A percentile compares a stretch with the other conserved stretches of the same genome.
These are phyloP conservation scores for Epirrhoe alternata DNA, from an alignment of 2,888 invertebrate species.

Conservation along the genomic window DNA sequence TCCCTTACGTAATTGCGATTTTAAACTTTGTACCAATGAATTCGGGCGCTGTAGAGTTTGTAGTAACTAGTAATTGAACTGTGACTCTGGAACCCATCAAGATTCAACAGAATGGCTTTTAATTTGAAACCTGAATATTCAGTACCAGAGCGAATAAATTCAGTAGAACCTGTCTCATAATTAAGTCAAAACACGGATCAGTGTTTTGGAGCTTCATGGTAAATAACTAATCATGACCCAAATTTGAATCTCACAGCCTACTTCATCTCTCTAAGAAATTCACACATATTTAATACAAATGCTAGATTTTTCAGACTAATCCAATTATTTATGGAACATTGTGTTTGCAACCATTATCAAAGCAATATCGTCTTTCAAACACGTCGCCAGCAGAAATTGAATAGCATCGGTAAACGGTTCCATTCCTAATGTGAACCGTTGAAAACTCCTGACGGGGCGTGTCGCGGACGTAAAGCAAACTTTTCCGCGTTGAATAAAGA, in stretches of 20 bases:
- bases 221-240: constrained; percentile 25
- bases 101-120: constrained; percentile 32
- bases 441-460: constrained; percentile 22
- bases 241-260: constrained; percentile 6
- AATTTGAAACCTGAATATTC: constrained; percentile 35
- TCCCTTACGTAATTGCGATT: constrained; percentile 34
- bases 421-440: constrained; percentile 24
- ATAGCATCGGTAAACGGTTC: constrained; percentile 35
- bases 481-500: constrained; percentile 26
- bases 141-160: constrained; percentile 25
- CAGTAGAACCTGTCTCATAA: constrained; percentile 18
- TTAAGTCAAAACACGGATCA: constrained; percentile 25
- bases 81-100: constrained; percentile 23
- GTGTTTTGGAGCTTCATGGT: constrained; percentile 17
- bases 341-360: constrained; percentile 10
- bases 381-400: constrained; percentile 42
- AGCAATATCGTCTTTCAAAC: constrained; percentile 31
- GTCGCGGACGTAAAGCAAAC: constrained; percentile 24
- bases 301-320: background rate
- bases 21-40: constrained; percentile 31
- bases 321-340: too few relatives aligned
- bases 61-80: constrained; percentile 20
- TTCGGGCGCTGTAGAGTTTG: constrained; percentile 19
- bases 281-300: background rate
- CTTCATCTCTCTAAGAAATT: background rate